A percentile compares a stretch with the other conserved stretches of the same genome.
Conservation (phyloP, 2,113 vertebrate genomes). For the Polypterus bichir region DNA sequence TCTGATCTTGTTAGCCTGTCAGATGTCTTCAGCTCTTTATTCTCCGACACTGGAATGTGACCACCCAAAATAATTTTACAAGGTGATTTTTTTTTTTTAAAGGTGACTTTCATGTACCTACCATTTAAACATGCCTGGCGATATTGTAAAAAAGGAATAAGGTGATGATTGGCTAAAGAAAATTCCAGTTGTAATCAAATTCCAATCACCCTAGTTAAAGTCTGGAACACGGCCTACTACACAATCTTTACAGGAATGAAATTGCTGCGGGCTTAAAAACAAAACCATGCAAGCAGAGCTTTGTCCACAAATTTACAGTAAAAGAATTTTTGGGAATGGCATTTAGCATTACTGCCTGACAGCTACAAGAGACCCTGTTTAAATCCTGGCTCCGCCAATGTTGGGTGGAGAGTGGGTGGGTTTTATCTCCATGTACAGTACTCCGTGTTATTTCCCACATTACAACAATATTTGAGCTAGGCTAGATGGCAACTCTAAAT, state of each 20-base stretch:
- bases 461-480: too few species aligned
- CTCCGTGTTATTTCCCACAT: background rate
- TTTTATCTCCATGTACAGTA: background rate
- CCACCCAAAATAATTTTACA: background rate
- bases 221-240: background rate
- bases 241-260: background rate
- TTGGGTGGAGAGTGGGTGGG: background rate
- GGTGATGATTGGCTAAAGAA: background rate
- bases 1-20: background rate
- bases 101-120: background rate
- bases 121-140: background rate
- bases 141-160: background rate
- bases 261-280: background rate
- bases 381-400: background rate
- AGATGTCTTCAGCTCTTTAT: background rate
- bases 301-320: background rate
- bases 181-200: background rate
- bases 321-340: background rate
- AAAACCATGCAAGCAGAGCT: background rate
- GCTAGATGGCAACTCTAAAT: too few species aligned
- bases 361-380: background rate
- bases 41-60: conserved; percentile 10
- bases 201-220: background rate
- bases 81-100: conserved; percentile 7
- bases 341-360: background rate